These are phyloP conservation scores for Aegithalos caudatus DNA, from an alignment of 2,113 vertebrate genomes.

Conservation along the genomic window DNA sequence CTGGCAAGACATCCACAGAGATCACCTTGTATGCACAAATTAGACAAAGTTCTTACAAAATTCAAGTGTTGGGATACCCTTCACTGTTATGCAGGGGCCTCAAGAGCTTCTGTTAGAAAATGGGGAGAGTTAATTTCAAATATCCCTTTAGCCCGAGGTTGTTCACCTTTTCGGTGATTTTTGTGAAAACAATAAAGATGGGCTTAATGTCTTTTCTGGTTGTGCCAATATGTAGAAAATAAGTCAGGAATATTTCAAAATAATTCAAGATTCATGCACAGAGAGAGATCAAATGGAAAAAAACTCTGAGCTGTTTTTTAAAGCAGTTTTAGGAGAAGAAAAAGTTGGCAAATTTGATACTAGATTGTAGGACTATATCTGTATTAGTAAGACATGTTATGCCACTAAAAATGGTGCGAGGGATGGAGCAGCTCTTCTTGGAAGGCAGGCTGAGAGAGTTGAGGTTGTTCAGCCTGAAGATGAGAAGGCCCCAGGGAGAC, in stretches of 20 bases:
- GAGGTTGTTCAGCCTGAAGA: background rate
- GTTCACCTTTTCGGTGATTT: fast-evolving
- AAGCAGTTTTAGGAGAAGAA: background rate
- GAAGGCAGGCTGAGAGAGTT: background rate
- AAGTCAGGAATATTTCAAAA: background rate
- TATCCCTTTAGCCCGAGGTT: background rate
- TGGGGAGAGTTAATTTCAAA: background rate
- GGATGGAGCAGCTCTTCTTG: background rate
- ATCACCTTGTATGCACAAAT: background rate
- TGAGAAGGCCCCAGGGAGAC: background rate
- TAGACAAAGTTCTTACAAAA: background rate
- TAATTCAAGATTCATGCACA: background rate
- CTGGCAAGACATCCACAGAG: background rate
- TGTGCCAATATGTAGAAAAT: background rate
- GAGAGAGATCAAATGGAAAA: background rate
- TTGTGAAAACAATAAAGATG: background rate
- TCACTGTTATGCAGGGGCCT: background rate
- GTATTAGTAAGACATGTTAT: background rate
- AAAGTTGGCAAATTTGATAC: background rate
- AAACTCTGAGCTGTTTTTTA: background rate
- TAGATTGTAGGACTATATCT: background rate
- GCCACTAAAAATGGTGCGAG: background rate
- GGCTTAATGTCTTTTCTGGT: background rate
- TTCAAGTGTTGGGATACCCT: background rate
- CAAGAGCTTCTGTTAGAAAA: background rate